phyloP scores from a whole-genome alignment of 2,888 invertebrate genomes.

The Phalangium opilio region DNA sequence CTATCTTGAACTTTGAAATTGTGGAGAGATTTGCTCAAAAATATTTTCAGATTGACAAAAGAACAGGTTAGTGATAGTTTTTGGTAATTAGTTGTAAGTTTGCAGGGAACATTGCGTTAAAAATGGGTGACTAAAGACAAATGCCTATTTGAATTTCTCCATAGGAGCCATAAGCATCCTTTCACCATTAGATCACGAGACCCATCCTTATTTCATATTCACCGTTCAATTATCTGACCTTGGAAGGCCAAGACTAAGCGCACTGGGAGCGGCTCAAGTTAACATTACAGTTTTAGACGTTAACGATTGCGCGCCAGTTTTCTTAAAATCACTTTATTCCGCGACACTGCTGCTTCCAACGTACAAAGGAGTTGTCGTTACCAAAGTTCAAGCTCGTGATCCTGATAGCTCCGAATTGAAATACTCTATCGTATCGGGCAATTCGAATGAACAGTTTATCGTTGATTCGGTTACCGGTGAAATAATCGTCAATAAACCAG shows the following conservation, averaged over 20 bases:
- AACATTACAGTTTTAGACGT: conserved; percentile 59
- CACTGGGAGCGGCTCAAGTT: conserved; percentile 62
- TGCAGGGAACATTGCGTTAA: too few relatives aligned
- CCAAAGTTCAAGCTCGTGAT: conserved; percentile 50
- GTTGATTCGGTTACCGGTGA: conserved; percentile 17
- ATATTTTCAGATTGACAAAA: conserved; percentile 69
- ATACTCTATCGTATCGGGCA: conserved; percentile 55
- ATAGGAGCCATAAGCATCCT: conserved; percentile 68
- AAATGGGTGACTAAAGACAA: too few relatives aligned
- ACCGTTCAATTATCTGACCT: conserved; percentile 69
- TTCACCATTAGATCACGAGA: conserved; percentile 64
- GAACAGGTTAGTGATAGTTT: conserved; percentile 42
- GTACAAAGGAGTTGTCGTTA: conserved; percentile 49
- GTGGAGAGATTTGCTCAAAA: conserved; percentile 58
- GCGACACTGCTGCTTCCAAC: conserved; percentile 66
- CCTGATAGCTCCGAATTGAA: conserved; percentile 49
- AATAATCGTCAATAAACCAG: conserved; percentile 16
- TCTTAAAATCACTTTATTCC: conserved; percentile 51
- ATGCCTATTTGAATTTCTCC: too few relatives aligned
- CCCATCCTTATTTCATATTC: conserved; percentile 50
- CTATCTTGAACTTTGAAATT: conserved; percentile 67
- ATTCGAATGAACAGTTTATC: conserved; percentile 17
- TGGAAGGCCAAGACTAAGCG: conserved; percentile 64
- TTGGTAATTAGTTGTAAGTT: too few relatives aligned
- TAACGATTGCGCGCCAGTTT: conserved; percentile 78